These are phyloP conservation scores for Gryllus longicercus DNA, from an alignment of 2,888 invertebrate species.

Conservation along the genomic window DNA sequence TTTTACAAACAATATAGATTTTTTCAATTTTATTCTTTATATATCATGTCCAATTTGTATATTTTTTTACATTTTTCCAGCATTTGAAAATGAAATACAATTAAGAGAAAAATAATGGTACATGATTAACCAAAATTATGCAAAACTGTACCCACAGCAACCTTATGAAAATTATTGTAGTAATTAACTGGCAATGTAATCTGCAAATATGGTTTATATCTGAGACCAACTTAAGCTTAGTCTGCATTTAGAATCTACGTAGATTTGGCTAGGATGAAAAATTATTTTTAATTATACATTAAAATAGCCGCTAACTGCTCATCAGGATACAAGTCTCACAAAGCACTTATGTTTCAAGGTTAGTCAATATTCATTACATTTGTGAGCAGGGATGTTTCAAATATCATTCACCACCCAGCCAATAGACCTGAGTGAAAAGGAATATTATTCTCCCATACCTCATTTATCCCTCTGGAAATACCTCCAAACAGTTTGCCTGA, in stretches of 20 bases:
- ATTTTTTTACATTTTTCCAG: conserved; percentile 35
- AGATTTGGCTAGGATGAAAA: conserved; percentile 12
- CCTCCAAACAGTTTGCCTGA: too few species aligned
- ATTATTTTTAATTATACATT: background rate
- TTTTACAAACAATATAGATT: background rate
- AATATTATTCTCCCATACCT: too few species aligned
- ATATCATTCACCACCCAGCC: background rate
- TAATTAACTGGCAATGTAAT: conserved; percentile 19
- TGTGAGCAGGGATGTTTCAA: background rate
- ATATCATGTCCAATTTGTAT: conserved; percentile 18
- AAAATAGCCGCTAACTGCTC: background rate
- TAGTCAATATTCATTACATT: background rate
- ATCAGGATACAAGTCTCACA: background rate
- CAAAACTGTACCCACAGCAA: conserved; percentile 37
- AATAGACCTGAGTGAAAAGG: too few species aligned
- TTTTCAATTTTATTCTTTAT: background rate
- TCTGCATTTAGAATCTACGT: background rate
- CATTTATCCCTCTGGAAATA: too few species aligned
- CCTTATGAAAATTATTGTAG: conserved; percentile 27
- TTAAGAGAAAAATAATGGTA: conserved; percentile 35
- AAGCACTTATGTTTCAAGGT: too few species aligned
- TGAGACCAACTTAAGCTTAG: conserved; percentile 20
- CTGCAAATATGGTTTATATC: background rate
- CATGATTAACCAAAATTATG: conserved; percentile 32
- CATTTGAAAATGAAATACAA: conserved; percentile 35